Percentiles rank a stretch among this genome's conserved stretches.
Conservation (phyloP, 92 coral and sea anemone species). For the Actinostola sp. region DNA sequence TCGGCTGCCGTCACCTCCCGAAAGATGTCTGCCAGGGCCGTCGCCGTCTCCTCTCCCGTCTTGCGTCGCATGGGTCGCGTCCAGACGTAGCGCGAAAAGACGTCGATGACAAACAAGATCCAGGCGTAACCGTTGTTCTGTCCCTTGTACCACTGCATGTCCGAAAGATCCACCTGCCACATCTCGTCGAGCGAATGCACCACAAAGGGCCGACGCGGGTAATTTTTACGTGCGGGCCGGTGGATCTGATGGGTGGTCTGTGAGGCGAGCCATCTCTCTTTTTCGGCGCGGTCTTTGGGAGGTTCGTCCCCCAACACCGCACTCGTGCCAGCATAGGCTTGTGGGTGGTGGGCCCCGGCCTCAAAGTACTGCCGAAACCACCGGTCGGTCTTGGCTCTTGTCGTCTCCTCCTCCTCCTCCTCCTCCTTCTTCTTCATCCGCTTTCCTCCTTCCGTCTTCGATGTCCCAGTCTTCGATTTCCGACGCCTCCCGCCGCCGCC, state of each 20-base stretch:
- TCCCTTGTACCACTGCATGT: background rate
- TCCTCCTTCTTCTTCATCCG: too few species aligned
- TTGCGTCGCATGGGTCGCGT: background rate
- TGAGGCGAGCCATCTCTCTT: background rate
- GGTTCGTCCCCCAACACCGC: background rate
- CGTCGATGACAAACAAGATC: conserved; percentile 17
- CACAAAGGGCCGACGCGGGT: conserved; percentile 2
- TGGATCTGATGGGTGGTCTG: conserved; percentile 9
- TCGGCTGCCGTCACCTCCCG: background rate
- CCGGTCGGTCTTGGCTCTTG: background rate
- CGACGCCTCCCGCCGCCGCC: background rate
- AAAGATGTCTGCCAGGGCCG: background rate
- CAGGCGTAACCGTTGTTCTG: background rate
- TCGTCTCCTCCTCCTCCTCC: too few species aligned
- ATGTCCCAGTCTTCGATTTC: too few species aligned
- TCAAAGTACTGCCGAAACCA: background rate
- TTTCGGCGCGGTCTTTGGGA: background rate
- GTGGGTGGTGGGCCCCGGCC: too few species aligned
- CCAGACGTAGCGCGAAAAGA: conserved; percentile 6
- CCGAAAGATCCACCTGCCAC: conserved; percentile 22
- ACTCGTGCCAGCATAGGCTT: background rate
- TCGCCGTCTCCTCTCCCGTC: background rate
- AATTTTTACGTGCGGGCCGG: background rate
- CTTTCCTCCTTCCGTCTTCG: background rate
- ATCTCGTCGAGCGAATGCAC: conserved; percentile 8